A percentile compares a stretch with the other conserved stretches of the same genome.
These are phyloP conservation scores for Mythimna albipuncta DNA, from an alignment of 2,888 invertebrate species.

Conservation along the genomic window DNA sequence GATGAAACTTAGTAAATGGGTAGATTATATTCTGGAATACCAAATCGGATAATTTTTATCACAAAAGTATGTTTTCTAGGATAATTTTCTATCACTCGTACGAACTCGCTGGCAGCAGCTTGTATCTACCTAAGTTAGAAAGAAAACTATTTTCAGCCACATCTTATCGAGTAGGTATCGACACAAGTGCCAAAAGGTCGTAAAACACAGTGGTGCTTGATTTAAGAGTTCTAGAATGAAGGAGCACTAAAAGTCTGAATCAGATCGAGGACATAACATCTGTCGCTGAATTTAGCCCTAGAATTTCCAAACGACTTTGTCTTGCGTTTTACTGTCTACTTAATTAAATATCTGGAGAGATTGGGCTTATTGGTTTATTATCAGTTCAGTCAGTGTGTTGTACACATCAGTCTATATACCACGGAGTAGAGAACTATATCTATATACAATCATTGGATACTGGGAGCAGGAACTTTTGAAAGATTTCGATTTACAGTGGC, in stretches of 20 bases:
- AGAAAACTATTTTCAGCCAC: not conserved
- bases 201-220: slow-evolving; percentile 32
- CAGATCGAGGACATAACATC: slow-evolving; percentile 6
- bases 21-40: too few species aligned
- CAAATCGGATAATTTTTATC: too few species aligned
- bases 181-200: slow-evolving; percentile 18
- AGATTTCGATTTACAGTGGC: too few species aligned
- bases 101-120: too few species aligned
- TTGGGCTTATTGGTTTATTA: not conserved
- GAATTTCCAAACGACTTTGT: slow-evolving; percentile 11
- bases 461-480: too few species aligned
- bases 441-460: too few species aligned
- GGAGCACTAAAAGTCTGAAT: slow-evolving; percentile 20
- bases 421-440: too few species aligned
- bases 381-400: too few species aligned
- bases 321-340: not conserved
- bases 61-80: too few species aligned
- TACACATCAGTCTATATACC: too few species aligned
- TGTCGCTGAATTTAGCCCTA: slow-evolving; percentile 21
- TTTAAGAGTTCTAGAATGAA: slow-evolving; percentile 23
- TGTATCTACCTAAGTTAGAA: not conserved
- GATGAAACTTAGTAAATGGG: too few species aligned
- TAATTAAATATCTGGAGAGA: not conserved
- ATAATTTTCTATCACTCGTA: too few species aligned
- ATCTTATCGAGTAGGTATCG: not conserved